Percentiles rank a stretch among this genome's conserved stretches.
These are phyloP conservation scores for Zoanthus sansibaricus DNA, from an alignment of 92 coral and sea anemone species.

Conservation along the genomic window DNA sequence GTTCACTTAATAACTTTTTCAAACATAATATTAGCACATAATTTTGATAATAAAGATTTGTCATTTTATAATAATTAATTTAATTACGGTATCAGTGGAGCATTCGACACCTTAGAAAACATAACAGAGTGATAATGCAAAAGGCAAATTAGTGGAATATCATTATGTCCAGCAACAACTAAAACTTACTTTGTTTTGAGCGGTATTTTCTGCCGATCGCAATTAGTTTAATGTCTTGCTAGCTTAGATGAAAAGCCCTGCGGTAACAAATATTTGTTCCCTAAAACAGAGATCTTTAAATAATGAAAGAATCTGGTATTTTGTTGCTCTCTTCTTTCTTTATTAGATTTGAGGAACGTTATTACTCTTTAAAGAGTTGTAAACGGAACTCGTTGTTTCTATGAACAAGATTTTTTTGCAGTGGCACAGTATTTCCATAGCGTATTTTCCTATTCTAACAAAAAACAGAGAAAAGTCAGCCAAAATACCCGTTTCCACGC, in stretches of 20 bases:
- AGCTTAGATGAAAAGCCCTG: slow-evolving; percentile 1
- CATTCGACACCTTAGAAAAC: slow-evolving; percentile 25
- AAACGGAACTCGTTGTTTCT: background rate
- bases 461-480: background rate
- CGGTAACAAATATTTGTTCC: slow-evolving; percentile 2
- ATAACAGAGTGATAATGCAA: background rate
- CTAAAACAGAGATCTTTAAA: background rate
- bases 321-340: background rate
- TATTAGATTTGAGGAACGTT: background rate
- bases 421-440: background rate
- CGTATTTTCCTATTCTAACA: background rate
- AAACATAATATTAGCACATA: background rate
- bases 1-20: slow-evolving; percentile 14
- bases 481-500: background rate
- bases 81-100: slow-evolving; percentile 36
- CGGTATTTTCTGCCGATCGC: slow-evolving; percentile 4
- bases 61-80: slow-evolving; percentile 43
- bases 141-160: background rate
- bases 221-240: background rate
- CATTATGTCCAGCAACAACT: background rate
- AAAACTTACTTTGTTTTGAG: background rate
- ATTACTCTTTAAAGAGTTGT: background rate
- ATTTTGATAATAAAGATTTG: background rate
- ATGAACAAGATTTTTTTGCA: background rate
- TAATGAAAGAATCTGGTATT: background rate